Base-by-base conservation (phyloP, 2,113 vertebrate genomes). In the Microcebus murinus region DNA sequence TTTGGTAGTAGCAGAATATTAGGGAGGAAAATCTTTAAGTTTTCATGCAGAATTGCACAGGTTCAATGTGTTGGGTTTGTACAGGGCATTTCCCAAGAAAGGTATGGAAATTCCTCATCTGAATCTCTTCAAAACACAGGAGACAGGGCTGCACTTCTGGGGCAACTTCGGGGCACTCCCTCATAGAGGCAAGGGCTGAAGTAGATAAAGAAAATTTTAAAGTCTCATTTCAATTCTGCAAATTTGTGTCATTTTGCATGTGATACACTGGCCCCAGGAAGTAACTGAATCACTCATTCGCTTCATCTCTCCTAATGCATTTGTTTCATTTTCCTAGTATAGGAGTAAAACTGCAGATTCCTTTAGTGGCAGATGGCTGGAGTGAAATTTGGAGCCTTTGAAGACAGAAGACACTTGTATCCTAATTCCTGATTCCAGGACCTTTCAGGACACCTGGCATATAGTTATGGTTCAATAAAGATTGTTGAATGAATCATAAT, bases 1-100 rank as follows among this genome's bases (percentile, higher is more conserved):
- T 98, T 88, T 1, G 1, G 97, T 95, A 96, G 95, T 67, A 95
- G 95, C 97, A 97, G 98, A 98, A 98, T 67, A 86, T 97, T 98
- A 90, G 20, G 88, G 70, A 94, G 88, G 20, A 88, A 96, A 74
- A 74, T 95, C 97, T 52, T 0, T 86, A 20, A 59, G 12, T 87
- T 55, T 18, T 81, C 81, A 52, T 55, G 8, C 86, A 87, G 27
- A 0, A 80, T 14, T 45, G 74, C 1, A 39, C 0, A 48, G 83
- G 21, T 57, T 88, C 20, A 25, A 1, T 34, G 13, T 65, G 48
- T 68, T 94, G 55, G 59, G 42, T 84, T 76, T 91, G n/a, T 70
- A 80, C 42, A 85, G 83, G 45, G 63, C 27, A 77, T 84, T 90
- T 91, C 74, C 82, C 87, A 89, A 74, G 63, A 80, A 67, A 96